Evolutionary conservation across 2,797 vertebrate genomes (phyloP).

Genomic region (Pelobates cultripes): DNA sequence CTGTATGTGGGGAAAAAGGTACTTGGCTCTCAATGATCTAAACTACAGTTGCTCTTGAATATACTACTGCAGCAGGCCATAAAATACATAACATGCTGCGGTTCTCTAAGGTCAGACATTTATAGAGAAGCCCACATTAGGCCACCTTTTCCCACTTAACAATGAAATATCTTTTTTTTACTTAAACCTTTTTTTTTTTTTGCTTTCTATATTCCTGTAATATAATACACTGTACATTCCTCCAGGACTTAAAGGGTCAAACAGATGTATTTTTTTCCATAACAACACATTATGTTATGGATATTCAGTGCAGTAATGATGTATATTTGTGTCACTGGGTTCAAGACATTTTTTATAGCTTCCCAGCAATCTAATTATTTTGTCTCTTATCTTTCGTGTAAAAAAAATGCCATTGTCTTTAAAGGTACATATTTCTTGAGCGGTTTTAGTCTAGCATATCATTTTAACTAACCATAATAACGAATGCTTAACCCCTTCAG

Average conservation of each 20-base stretch:
- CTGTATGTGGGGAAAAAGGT: conserved; percentile 48
- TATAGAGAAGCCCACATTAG: conserved; percentile 52
- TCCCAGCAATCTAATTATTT: conserved; percentile 58
- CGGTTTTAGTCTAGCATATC: neutral
- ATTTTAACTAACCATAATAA: conserved; percentile 7
- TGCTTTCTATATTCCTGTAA: conserved; percentile 46
- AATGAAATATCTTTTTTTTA: conserved; percentile 49
- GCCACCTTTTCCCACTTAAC: conserved; percentile 52
- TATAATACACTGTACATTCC: conserved; percentile 46
- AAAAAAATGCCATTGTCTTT: conserved; percentile 33
- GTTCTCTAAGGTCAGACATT: conserved; percentile 51
- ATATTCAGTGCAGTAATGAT: conserved; percentile 53
- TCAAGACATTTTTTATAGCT: conserved; percentile 51
- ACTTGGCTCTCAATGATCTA: conserved; percentile 58
- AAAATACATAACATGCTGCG: conserved; percentile 59
- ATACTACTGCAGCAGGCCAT: conserved; percentile 60
- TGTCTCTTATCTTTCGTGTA: conserved; percentile 32
- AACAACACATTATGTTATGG: conserved; percentile 48
- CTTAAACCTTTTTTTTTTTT: no score
- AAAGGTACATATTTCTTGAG: conserved; percentile 24
- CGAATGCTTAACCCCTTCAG: neutral
- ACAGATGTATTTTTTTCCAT: conserved; percentile 51
- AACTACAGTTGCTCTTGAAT: conserved; percentile 61
- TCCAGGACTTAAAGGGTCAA: conserved; percentile 50
- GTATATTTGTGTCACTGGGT: conserved; percentile 54